phyloP scores from a whole-genome alignment of 1,140 invertebrate species.

The Polypedilum vanderplanki region DNA sequence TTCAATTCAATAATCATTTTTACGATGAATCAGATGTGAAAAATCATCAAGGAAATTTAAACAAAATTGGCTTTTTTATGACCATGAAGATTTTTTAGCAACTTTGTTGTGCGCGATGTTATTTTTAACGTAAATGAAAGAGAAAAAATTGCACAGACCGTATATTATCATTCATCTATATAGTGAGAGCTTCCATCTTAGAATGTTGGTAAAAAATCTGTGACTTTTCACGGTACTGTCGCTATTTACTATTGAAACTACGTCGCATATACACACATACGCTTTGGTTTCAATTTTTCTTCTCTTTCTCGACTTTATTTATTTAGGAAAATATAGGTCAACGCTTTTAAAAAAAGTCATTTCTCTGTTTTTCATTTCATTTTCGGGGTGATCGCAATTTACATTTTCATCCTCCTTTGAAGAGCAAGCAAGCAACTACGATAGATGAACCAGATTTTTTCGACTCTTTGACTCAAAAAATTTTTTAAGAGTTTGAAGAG shows the following conservation, averaged over 20 bases:
- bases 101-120: constrained; percentile 1
- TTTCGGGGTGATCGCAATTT: constrained; percentile 23
- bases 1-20: neutral
- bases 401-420: neutral
- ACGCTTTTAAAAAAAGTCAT: constrained; percentile 15
- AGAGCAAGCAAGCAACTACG: too few relatives aligned
- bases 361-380: constrained; percentile 22
- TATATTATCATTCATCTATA: constrained; percentile 12
- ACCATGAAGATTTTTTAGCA: constrained; percentile 16
- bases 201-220: constrained; percentile 8
- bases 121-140: constrained; percentile 16
- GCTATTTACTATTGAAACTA: neutral
- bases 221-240: constrained; percentile 15
- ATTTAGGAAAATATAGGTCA: constrained; percentile 28
- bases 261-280: too few relatives aligned
- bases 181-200: neutral
- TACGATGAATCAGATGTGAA: neutral
- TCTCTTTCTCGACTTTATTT: neutral
- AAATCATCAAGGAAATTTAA: neutral
- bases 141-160: neutral
- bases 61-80: neutral
- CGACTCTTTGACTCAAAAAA: neutral
- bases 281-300: neutral
- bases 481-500: too few relatives aligned
- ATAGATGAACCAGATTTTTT: constrained; percentile 11